phyloP scores from a whole-genome alignment of 2,888 invertebrate genomes.

The Dromius quadrimaculatus region DNA sequence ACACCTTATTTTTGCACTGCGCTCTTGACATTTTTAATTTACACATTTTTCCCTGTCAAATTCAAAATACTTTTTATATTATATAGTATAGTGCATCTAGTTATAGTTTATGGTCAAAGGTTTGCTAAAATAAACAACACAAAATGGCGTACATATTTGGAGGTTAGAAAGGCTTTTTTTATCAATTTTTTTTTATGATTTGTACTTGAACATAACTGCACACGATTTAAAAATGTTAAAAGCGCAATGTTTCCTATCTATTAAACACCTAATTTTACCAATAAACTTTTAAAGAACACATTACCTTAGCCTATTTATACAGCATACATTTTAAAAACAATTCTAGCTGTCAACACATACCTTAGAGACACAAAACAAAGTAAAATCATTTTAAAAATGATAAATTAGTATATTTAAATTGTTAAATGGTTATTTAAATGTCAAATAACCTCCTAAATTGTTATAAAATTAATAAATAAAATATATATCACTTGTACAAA shows the following conservation, averaged over 20 bases:
- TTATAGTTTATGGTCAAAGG: no score
- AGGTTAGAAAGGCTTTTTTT: constrained; percentile 9
- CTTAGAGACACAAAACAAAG: neutral
- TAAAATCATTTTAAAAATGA: no score
- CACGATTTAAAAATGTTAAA: constrained; percentile 45
- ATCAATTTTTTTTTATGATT: constrained; percentile 35
- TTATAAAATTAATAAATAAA: neutral
- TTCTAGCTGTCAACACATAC: constrained; percentile 4
- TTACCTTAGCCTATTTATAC: constrained; percentile 61
- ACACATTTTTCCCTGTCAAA: neutral
- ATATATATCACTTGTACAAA: neutral
- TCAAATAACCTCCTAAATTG: constrained; percentile 20
- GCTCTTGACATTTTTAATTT: constrained; percentile 41
- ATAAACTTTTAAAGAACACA: constrained; percentile 64
- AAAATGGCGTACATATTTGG: neutral
- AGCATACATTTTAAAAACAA: constrained; percentile 50
- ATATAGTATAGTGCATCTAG: neutral
- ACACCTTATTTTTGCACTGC: constrained; percentile 47
- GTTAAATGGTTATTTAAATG: constrained; percentile 15
- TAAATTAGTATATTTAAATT: neutral
- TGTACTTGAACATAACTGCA: constrained; percentile 51
- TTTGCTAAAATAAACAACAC: no score
- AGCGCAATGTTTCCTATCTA: constrained; percentile 57
- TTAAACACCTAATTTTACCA: constrained; percentile 65
- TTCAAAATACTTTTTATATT: neutral